A percentile compares a stretch with the other conserved stretches of the same genome.
Evolutionary conservation across 1,140 invertebrate species (phyloP).

Genomic region (Drosophila varians): DNA sequence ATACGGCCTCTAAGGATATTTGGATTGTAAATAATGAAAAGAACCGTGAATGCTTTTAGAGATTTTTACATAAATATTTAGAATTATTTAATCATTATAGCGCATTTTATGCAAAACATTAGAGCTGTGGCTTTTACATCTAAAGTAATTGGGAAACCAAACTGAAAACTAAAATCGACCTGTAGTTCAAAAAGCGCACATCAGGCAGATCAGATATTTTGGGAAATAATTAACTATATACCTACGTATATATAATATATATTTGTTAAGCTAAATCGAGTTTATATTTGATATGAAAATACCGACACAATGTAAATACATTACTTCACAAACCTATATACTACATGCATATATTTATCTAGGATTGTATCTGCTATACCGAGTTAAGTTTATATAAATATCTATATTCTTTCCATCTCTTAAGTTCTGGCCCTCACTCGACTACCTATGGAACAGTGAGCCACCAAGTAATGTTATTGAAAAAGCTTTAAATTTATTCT

Average conservation of each 20-base stretch:
- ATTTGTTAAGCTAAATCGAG: slow-evolving; percentile 53
- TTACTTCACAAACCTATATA: slow-evolving; percentile 30
- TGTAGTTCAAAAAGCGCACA: slow-evolving; percentile 66
- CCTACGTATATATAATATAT: slow-evolving; percentile 23
- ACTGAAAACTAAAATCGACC: slow-evolving; percentile 35
- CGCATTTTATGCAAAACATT: slow-evolving; percentile 56
- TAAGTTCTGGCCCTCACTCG: slow-evolving; percentile 41
- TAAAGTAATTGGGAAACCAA: slow-evolving; percentile 12
- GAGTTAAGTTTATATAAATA: slow-evolving; percentile 55
- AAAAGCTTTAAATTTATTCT: slow-evolving; percentile 67
- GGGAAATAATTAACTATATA: slow-evolving; percentile 29
- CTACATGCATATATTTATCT: slow-evolving; percentile 54
- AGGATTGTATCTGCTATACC: slow-evolving; percentile 45
- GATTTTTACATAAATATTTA: slow-evolving; percentile 69
- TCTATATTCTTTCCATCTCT: slow-evolving; percentile 50
- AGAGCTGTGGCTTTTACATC: slow-evolving; percentile 75
- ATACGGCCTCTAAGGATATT: slow-evolving; percentile 65
- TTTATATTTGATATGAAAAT: slow-evolving; percentile 69
- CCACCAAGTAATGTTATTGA: slow-evolving; percentile 42
- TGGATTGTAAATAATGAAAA: slow-evolving; percentile 61
- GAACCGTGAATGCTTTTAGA: slow-evolving; percentile 63
- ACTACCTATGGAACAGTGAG: slow-evolving; percentile 13
- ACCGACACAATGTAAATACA: slow-evolving; percentile 61
- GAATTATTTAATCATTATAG: slow-evolving; percentile 53
- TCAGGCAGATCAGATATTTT: slow-evolving; percentile 48